Percentiles rank a stretch among this genome's conserved stretches.
phyloP scores from a whole-genome alignment of 2,797 vertebrate species.

The Cirrhinus mrigala region DNA sequence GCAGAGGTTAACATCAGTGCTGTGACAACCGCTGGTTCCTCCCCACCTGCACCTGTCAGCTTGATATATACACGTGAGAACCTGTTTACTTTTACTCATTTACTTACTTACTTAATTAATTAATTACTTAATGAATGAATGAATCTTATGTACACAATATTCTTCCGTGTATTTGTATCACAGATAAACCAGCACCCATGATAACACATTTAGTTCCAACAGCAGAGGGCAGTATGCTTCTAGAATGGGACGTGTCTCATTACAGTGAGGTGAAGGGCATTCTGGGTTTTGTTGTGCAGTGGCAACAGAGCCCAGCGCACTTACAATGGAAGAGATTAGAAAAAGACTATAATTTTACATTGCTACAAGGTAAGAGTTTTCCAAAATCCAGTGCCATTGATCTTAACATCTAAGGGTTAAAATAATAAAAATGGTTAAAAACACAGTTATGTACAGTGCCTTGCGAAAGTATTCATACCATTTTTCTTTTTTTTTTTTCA shows the following conservation, averaged over 20 bases:
- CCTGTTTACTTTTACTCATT: constrained; percentile 35
- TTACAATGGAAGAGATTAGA: constrained; percentile 76
- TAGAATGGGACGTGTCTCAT: constrained; percentile 66
- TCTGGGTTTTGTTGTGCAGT: constrained; percentile 80
- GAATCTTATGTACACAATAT: too few relatives aligned
- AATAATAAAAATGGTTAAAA: not conserved
- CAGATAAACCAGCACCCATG: constrained; percentile 71
- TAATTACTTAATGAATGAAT: too few relatives aligned
- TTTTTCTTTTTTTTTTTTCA: too few relatives aligned
- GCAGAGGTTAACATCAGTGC: constrained; percentile 72
- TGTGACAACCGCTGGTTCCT: constrained; percentile 78
- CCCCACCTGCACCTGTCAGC: constrained; percentile 75
- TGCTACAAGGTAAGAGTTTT: constrained; percentile 75
- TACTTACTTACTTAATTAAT: too few relatives aligned
- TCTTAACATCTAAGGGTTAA: not conserved
- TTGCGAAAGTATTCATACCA: too few relatives aligned
- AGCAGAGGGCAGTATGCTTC: constrained; percentile 59
- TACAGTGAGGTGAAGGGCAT: constrained; percentile 2
- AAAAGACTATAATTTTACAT: constrained; percentile 57
- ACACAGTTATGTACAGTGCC: too few relatives aligned
- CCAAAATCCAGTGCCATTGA: not conserved
- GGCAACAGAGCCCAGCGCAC: constrained; percentile 62
- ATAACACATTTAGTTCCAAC: constrained; percentile 52
- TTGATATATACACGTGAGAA: constrained; percentile 68
- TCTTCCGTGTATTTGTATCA: not conserved